Conservation (phyloP, 2,113 vertebrate species). For the Nothocercus nigrocapillus region DNA sequence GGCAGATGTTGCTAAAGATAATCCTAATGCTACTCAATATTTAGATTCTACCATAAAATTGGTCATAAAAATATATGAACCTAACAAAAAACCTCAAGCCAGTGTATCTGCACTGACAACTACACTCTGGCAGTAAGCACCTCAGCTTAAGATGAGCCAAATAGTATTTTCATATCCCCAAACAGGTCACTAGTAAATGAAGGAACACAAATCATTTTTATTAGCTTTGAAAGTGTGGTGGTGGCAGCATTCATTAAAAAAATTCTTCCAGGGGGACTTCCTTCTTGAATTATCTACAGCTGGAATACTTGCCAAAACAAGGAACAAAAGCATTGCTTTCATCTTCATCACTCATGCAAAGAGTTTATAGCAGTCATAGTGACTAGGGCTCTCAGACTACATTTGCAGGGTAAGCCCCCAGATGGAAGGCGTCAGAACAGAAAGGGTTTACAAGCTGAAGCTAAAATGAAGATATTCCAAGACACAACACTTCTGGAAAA, state of each 20-base stretch:
- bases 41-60: background rate
- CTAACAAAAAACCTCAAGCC: background rate
- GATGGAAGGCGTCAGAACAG: background rate
- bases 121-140: background rate
- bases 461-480: background rate
- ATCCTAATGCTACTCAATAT: background rate
- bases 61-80: background rate
- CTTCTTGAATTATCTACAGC: background rate
- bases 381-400: background rate
- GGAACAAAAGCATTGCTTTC: background rate
- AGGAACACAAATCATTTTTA: background rate
- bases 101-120: background rate
- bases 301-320: background rate
- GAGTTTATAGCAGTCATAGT: background rate
- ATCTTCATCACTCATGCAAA: background rate
- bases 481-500: background rate
- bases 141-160: background rate
- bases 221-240: slow-evolving; percentile 5
- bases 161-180: background rate
- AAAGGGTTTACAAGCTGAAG: background rate
- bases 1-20: background rate
- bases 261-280: background rate
- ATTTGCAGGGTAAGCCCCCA: background rate
- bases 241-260: background rate
- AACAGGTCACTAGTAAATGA: slow-evolving; percentile 4